Base-by-base conservation (phyloP, 2,888 invertebrate species). In the Harpalus rufipes region DNA sequence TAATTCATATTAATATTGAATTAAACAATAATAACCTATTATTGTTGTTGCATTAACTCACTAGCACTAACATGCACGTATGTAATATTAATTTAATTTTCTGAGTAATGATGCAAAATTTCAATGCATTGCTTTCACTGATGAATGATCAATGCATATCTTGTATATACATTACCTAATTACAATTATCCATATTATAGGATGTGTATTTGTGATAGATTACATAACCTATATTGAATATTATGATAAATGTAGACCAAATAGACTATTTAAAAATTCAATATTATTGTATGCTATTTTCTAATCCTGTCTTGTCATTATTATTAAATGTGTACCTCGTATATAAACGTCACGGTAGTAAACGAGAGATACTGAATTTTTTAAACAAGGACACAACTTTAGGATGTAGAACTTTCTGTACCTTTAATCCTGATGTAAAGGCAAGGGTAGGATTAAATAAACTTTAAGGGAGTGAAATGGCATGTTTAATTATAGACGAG, bases 361-460 rank as follows among this genome's bases (percentile, higher is more conserved):
- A 10, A 51, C 44, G 44, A 51, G 12, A 12, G 44, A 51, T 51
- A 51, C 44, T 51, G 44, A 51, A 51, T 51, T 51, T 51, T 51
- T 51, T 12, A 51, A 10, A 12, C 44, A 51, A 51, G 44, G 44
- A 51, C 44, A 51, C 8, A 51, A 51, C 44, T 51, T 51, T 51
- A 51, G 44, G 44, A 51, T 51, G 44, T 51, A 51, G 44, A 51
- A 51, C 44, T 51, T 51, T 51, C 10, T 51, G 44, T 51, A 51
- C 44, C 44, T 51, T 51, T 51, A 51, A 51, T 51, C 44, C 44
- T 51, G 44, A 51, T 51, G 44, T 51, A 51, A 51, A 51, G 44
- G 44, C 5, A 51, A 51, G 44, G 44, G 44, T 51, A 51, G 44
- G 44, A 51, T 51, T 51, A 51, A 51, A 51, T 51, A 51, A 51